These are phyloP conservation scores for Scaptomyza pallida DNA, from an alignment of 1,140 invertebrate genomes.

Conservation along the genomic window DNA sequence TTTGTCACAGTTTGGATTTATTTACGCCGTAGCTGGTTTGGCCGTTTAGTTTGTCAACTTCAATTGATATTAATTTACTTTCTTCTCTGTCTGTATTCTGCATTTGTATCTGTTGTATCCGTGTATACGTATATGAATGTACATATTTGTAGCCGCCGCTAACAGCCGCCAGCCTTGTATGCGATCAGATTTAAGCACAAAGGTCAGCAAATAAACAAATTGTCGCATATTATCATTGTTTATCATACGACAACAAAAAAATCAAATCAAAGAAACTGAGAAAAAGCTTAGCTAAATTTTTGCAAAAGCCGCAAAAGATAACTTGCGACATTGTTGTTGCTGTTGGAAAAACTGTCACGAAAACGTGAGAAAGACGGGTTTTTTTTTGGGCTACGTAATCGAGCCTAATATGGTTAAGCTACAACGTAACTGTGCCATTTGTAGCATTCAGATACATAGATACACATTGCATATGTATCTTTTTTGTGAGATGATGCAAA, in stretches of 20 bases:
- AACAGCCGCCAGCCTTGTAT: constrained; percentile 82
- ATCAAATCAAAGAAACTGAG: background rate
- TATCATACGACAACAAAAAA: constrained; percentile 25
- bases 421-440: constrained; percentile 43
- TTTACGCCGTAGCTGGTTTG: constrained; percentile 73
- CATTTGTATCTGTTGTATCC: constrained; percentile 33
- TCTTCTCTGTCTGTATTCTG: constrained; percentile 59
- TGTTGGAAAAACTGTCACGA: constrained; percentile 27
- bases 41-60: constrained; percentile 73
- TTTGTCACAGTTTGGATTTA: constrained; percentile 56
- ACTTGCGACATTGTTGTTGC: constrained; percentile 13
- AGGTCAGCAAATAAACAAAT: constrained; percentile 83
- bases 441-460: background rate
- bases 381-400: constrained; percentile 41
- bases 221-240: constrained; percentile 67
- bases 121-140: background rate
- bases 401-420: constrained; percentile 23
- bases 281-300: constrained; percentile 6
- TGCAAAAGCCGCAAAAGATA: constrained; percentile 22
- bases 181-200: constrained; percentile 82
- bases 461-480: constrained; percentile 1
- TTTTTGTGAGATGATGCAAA: constrained; percentile 36
- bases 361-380: constrained; percentile 36
- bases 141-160: constrained; percentile 49
- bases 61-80: constrained; percentile 83